These are phyloP conservation scores for Scaptomyza pallida DNA, from an alignment of 1,140 invertebrate species.

Conservation along the genomic window DNA sequence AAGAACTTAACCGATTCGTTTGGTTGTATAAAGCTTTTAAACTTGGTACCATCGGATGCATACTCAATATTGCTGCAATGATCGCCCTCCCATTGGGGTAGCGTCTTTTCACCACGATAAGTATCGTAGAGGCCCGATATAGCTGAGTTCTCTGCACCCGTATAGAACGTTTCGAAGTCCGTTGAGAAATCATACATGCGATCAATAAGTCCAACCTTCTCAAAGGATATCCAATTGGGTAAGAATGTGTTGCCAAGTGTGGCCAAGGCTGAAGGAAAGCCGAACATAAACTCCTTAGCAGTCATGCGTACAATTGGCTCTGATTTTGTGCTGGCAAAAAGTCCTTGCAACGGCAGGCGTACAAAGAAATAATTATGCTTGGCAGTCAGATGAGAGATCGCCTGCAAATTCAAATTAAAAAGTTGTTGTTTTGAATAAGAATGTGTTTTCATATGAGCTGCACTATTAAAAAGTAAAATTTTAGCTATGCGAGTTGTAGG, in stretches of 20 bases:
- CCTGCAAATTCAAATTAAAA: constrained; percentile 85
- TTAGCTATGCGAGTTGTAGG: too few relatives aligned
- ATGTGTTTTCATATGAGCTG: not conserved
- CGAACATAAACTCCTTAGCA: constrained; percentile 93
- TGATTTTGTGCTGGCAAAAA: constrained; percentile 88
- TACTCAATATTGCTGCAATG: constrained; percentile 90
- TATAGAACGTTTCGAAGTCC: constrained; percentile 92
- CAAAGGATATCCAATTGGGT: constrained; percentile 92
- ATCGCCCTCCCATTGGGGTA: constrained; percentile 90
- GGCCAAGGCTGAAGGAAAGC: constrained; percentile 89
- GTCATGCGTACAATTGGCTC: constrained; percentile 90
- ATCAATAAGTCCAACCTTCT: constrained; percentile 92
- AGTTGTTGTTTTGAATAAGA: not conserved
- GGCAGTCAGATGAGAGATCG: constrained; percentile 90
- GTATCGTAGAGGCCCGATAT: constrained; percentile 90
- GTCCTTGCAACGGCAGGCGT: constrained; percentile 87
- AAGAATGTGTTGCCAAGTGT: constrained; percentile 90
- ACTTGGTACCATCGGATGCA: constrained; percentile 94
- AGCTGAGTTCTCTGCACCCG: constrained; percentile 87
- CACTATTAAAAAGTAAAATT: too few relatives aligned
- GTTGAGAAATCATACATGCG: constrained; percentile 94
- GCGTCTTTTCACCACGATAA: constrained; percentile 88
- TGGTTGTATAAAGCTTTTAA: constrained; percentile 88
- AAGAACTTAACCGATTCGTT: constrained; percentile 91
- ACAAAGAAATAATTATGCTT: constrained; percentile 86